phyloP scores from a whole-genome alignment of 2,888 invertebrate species.

The Caenorhabditis sinica region DNA sequence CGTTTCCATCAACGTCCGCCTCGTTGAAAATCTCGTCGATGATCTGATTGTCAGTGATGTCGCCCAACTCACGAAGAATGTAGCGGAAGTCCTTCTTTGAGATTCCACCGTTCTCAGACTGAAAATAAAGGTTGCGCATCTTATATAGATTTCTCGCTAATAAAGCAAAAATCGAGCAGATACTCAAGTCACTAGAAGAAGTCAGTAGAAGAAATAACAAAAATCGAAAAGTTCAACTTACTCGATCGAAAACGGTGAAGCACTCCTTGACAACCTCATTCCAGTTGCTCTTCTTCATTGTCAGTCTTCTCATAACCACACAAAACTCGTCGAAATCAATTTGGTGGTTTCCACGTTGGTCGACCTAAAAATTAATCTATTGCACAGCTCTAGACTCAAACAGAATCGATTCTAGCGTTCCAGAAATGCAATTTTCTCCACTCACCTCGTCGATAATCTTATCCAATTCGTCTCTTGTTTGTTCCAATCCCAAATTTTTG shows the following conservation, averaged over 20 bases:
- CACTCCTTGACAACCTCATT: constrained; percentile 82
- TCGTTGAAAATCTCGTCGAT: constrained; percentile 82
- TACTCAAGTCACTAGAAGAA: too few relatives aligned
- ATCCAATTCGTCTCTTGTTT: constrained; percentile 80
- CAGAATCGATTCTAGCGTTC: neutral
- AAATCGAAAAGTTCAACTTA: constrained; percentile 39
- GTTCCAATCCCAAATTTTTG: constrained; percentile 80
- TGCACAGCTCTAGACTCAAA: neutral
- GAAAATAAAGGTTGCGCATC: constrained; percentile 41
- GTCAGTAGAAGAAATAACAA: neutral
- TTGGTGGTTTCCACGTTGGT: constrained; percentile 83
- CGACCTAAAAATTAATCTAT: constrained; percentile 69
- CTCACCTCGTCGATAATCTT: constrained; percentile 81
- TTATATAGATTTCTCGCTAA: too few relatives aligned
- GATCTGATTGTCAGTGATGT: constrained; percentile 79
- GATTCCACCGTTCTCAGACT: constrained; percentile 80
- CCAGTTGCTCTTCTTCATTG: constrained; percentile 82
- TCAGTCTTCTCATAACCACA: constrained; percentile 78
- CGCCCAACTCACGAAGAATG: constrained; percentile 81
- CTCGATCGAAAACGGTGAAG: constrained; percentile 82
- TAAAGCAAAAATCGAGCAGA: too few relatives aligned
- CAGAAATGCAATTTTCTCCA: neutral
- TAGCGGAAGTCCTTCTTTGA: constrained; percentile 82
- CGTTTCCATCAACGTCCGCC: constrained; percentile 82
- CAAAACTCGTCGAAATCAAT: constrained; percentile 83